These are phyloP conservation scores for Eilema sororculum DNA, from an alignment of 2,888 invertebrate genomes.

Conservation along the genomic window DNA sequence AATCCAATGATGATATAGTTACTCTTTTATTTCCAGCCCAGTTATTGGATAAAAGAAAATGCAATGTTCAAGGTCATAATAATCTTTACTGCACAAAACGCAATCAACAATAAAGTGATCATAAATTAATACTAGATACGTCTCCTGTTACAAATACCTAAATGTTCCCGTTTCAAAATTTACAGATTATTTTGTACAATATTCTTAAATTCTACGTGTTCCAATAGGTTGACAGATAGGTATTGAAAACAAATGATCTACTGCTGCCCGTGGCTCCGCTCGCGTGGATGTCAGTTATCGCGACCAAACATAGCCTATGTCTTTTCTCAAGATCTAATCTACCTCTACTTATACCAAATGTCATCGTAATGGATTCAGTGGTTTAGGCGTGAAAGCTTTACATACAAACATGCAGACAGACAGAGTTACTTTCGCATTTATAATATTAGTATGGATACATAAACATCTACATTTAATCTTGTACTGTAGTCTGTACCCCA, in stretches of 20 bases:
- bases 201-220: conserved; percentile 39
- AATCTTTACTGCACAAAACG: conserved; percentile 69
- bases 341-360: no score
- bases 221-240: conserved; percentile 9
- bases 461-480: conserved; percentile 1
- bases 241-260: no score
- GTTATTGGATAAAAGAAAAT: conserved; percentile 27
- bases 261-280: no score
- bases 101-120: conserved; percentile 69
- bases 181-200: conserved; percentile 57
- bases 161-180: conserved; percentile 49
- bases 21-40: conserved; percentile 10
- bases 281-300: no score
- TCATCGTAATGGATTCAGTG: no score
- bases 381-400: no score
- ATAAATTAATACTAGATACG: conserved; percentile 68
- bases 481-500: not conserved
- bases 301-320: no score
- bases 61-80: conserved; percentile 54
- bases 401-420: no score
- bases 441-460: no score
- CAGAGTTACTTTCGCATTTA: no score
- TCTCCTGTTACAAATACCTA: conserved; percentile 42
- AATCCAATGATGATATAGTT: not conserved
- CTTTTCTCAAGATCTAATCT: no score